Evolutionary conservation across 2,888 invertebrate genomes (phyloP).

Genomic region (Clivina fossor): DNA sequence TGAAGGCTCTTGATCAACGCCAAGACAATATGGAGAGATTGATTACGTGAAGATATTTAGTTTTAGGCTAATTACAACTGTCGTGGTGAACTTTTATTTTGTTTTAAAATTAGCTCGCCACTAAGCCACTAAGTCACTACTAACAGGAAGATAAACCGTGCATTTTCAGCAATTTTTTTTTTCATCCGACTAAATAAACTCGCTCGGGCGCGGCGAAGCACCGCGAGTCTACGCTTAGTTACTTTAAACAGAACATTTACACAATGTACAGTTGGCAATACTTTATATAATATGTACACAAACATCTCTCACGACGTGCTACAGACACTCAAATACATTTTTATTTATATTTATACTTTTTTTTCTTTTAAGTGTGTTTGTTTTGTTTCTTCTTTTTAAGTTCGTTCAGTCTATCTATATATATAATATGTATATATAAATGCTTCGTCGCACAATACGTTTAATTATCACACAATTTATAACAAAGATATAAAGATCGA

Average conservation of each 20-base stretch:
- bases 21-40: too few species aligned
- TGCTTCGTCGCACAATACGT: background rate
- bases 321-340: background rate
- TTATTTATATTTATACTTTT: background rate
- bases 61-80: slow-evolving; percentile 50
- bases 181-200: slow-evolving; percentile 46
- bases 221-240: slow-evolving; percentile 9
- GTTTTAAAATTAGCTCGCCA: slow-evolving; percentile 21
- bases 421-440: slow-evolving; percentile 35
- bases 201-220: background rate
- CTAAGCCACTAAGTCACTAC: slow-evolving; percentile 52
- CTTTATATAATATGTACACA: slow-evolving; percentile 16
- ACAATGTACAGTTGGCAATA: slow-evolving; percentile 23
- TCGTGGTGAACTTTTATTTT: slow-evolving; percentile 40
- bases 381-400: too few species aligned
- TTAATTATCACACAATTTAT: slow-evolving; percentile 10
- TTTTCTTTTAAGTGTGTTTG: background rate
- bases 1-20: slow-evolving; percentile 29
- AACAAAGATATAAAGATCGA: background rate
- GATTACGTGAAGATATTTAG: slow-evolving; percentile 29
- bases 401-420: slow-evolving; percentile 12
- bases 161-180: slow-evolving; percentile 55
- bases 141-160: slow-evolving; percentile 57
- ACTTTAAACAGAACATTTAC: slow-evolving; percentile 27
- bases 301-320: slow-evolving; percentile 4